Evolutionary conservation across 2,113 vertebrate genomes (phyloP).

Genomic region (Syngnathus floridae): DNA sequence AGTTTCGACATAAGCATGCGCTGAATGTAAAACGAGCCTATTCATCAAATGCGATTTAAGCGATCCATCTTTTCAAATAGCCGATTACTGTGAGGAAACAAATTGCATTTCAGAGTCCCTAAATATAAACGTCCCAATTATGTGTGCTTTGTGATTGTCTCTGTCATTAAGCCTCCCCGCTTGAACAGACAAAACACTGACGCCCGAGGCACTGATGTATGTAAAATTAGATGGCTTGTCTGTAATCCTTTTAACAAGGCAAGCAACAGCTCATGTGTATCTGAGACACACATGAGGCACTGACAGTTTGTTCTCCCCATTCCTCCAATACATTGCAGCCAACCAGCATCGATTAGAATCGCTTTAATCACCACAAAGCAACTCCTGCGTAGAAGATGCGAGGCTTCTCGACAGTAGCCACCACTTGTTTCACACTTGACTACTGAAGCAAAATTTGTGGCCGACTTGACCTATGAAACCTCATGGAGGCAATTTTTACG

Average conservation of each 20-base stretch:
- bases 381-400: slow-evolving; percentile 21
- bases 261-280: slow-evolving; percentile 28
- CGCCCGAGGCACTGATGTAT: slow-evolving; percentile 21
- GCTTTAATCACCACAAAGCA: slow-evolving; percentile 39
- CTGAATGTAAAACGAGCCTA: neutral
- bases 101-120: slow-evolving; percentile 5
- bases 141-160: slow-evolving; percentile 25
- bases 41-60: neutral
- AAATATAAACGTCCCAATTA: slow-evolving; percentile 27
- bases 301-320: slow-evolving; percentile 40
- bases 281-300: slow-evolving; percentile 23
- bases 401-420: slow-evolving; percentile 13
- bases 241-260: slow-evolving; percentile 46
- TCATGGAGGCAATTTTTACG: neutral
- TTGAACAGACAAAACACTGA: slow-evolving; percentile 36
- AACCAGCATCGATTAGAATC: slow-evolving; percentile 37
- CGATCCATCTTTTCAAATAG: slow-evolving; percentile 4
- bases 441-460: neutral
- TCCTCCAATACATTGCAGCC: slow-evolving; percentile 22
- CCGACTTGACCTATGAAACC: neutral
- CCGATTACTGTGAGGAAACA: slow-evolving; percentile 8
- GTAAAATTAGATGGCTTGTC: slow-evolving; percentile 39
- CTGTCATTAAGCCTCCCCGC: slow-evolving; percentile 39
- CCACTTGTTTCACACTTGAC: slow-evolving; percentile 8
- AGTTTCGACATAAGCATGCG: neutral